Conservation (phyloP, 2,888 invertebrate genomes). For the Cerceris ruficornis region DNA sequence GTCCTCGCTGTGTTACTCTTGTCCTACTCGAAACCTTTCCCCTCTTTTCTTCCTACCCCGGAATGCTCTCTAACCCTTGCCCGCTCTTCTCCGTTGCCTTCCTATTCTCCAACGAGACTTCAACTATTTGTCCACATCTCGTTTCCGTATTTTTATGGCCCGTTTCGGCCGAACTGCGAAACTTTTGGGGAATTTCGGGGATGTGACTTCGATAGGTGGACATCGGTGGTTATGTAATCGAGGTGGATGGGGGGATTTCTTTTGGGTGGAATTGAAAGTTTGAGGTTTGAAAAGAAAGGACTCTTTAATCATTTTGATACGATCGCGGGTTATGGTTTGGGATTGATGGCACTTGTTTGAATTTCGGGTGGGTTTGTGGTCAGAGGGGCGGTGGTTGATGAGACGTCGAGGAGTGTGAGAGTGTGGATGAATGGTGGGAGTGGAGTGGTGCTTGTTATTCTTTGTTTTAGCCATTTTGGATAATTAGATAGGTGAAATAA, state of each 20-base stretch:
- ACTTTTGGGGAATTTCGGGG: neutral
- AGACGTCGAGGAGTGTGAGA: too few species aligned
- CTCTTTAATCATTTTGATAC: too few species aligned
- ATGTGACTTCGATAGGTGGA: too few species aligned
- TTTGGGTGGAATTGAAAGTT: neutral
- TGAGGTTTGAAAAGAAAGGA: too few species aligned
- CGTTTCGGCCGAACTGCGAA: slow-evolving; percentile 17
- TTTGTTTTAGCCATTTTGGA: too few species aligned
- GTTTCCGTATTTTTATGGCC: slow-evolving; percentile 56
- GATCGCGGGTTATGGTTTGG: too few species aligned
- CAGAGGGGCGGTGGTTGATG: too few species aligned
- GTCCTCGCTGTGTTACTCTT: slow-evolving; percentile 56
- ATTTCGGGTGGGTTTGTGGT: too few species aligned
- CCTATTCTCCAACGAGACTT: slow-evolving; percentile 16
- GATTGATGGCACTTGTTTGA: too few species aligned
- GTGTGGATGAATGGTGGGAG: too few species aligned
- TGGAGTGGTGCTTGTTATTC: too few species aligned
- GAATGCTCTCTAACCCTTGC: slow-evolving; percentile 28
- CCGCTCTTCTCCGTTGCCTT: slow-evolving; percentile 12
- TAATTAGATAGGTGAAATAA: too few species aligned
- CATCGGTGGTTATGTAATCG: neutral
- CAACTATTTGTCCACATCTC: slow-evolving; percentile 42
- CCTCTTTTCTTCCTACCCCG: slow-evolving; percentile 7
- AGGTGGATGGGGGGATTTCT: neutral
- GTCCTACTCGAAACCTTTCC: slow-evolving; percentile 42